Evolutionary conservation across 2,888 invertebrate species (phyloP).

Genomic region (Pyrrhia umbra): DNA sequence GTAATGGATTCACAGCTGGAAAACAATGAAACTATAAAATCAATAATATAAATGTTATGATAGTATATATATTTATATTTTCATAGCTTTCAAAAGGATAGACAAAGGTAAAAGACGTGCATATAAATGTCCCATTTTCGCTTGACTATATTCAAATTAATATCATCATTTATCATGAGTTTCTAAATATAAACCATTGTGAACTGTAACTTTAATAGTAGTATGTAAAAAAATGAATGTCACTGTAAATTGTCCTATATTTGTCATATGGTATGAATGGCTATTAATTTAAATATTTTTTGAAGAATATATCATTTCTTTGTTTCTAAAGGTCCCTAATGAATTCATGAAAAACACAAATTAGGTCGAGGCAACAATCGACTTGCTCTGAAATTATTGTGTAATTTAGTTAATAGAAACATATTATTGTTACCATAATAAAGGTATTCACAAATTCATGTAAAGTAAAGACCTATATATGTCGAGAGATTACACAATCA

Average conservation of each 20-base stretch:
- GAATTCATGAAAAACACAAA: no score
- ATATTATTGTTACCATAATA: no score
- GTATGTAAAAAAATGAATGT: background rate
- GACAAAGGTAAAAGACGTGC: constrained; percentile 83
- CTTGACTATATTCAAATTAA: constrained; percentile 10
- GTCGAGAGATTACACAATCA: no score
- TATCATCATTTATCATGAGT: constrained; percentile 4
- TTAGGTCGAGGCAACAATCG: no score
- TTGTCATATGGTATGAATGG: no score
- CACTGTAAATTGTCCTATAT: background rate
- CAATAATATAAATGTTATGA: constrained; percentile 20
- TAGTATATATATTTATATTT: constrained; percentile 69
- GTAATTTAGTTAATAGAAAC: no score
- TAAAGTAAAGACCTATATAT: no score
- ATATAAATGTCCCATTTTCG: constrained; percentile 45
- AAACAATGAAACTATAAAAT: constrained; percentile 15
- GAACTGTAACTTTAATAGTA: background rate
- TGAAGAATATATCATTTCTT: no score
- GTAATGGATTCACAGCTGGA: constrained; percentile 38
- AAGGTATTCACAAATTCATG: no score
- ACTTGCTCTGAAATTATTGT: no score
- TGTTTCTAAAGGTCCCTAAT: no score
- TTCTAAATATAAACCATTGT: background rate
- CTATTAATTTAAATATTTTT: background rate
- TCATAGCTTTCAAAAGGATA: constrained; percentile 88